Evolutionary conservation across 2,113 vertebrate species (phyloP).

Genomic region (Oceanites oceanicus): DNA sequence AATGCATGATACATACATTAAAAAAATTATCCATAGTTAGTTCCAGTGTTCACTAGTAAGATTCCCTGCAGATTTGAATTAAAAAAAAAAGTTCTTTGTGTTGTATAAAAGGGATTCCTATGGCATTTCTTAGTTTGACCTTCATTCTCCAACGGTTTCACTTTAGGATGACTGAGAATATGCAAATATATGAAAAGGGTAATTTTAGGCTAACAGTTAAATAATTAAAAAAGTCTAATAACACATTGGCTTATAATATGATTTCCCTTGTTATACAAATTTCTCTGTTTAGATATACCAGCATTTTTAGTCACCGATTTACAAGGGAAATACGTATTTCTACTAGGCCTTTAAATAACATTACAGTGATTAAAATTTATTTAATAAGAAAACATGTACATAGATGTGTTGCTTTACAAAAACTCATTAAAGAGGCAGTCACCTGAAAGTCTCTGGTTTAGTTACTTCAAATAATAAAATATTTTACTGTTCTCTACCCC

Average conservation of each 20-base stretch:
- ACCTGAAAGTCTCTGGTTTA: not conserved
- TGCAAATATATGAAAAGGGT: conserved; percentile 56
- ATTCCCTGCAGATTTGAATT: conserved; percentile 59
- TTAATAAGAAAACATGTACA: conserved; percentile 13
- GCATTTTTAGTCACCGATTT: conserved; percentile 30
- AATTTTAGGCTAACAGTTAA: conserved; percentile 58
- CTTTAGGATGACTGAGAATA: conserved; percentile 56
- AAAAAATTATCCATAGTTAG: conserved; percentile 67
- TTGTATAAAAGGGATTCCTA: conserved; percentile 53
- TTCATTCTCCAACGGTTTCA: conserved; percentile 51
- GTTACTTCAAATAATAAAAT: not conserved
- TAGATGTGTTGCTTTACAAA: not conserved
- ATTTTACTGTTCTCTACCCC: not conserved
- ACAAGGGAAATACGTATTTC: conserved; percentile 44
- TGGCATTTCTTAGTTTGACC: conserved; percentile 59
- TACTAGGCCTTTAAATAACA: conserved; percentile 33
- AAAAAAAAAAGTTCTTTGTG: conserved; percentile 41
- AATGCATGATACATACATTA: conserved; percentile 65
- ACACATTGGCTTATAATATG: conserved; percentile 27
- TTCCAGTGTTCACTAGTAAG: conserved; percentile 48
- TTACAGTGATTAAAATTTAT: conserved; percentile 4
- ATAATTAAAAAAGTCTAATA: conserved; percentile 56
- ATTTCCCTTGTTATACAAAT: conserved; percentile 9
- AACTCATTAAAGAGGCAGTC: not conserved
- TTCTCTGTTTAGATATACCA: not conserved